Evolutionary conservation across 2,113 vertebrate genomes (phyloP), one percentile per base, ranked within the genome.

Genomic region (Pavo muticus): DNA sequence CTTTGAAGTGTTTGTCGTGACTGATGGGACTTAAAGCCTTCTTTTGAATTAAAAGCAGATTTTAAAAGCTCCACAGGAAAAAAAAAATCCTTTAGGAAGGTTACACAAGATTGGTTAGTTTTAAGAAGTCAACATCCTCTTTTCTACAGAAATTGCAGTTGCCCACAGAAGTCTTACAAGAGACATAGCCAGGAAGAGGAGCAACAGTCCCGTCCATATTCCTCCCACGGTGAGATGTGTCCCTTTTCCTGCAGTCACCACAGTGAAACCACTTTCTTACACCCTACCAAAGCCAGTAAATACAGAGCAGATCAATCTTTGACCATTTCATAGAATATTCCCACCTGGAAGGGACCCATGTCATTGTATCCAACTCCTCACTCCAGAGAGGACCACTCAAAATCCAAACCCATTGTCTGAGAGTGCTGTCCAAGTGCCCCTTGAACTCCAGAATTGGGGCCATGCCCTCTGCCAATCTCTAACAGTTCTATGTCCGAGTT

Each of bases 171-270:
- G 6, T 57, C 37, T 81, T 29, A 52, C 20, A 78, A 68, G 48
- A 71, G 14, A 52, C 25, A 8, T 16, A 52, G 25, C 8, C 25
- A 27, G 30, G 27, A 1, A 6, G 82, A 82, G 10, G 3, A 9
- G 2, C 3, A 4, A 14, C 44, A 52, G 50, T 8, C 14, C 25
- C 13, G 25, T 52, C 50, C 50, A 39, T 0, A 35, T 54, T 52
- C 32, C 23, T 89, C 15, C 37, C 29, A 15, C 0, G 0, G 10
- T 15, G 54, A 68, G 35, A 40, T 9, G 11, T 0, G 0, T 37
- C 69, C 45, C 15, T 89, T 6, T 2, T 19, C 14, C 72, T 60
- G 30, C 23, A 37, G 42, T 12, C 56, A 59, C 30, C 1, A 1
- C 4, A 4, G 57, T 35, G 21, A 42, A 40, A 12, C 37, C 0